phyloP scores from a whole-genome alignment of 2,888 invertebrate species.

The Drosophila percnosoma region DNA sequence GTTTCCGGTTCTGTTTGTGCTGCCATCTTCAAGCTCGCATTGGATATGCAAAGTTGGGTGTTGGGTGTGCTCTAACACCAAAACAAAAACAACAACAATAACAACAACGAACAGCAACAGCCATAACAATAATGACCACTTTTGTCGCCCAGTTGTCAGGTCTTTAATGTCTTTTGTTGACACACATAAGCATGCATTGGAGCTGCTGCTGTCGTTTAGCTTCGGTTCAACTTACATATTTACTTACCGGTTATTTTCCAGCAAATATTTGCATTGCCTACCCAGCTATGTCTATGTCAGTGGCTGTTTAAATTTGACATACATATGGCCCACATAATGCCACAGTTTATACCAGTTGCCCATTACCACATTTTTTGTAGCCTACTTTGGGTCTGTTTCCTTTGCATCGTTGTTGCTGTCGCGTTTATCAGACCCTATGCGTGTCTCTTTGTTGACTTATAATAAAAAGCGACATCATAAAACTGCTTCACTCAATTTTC shows the following conservation, averaged over 20 bases:
- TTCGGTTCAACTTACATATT: slow-evolving; percentile 58
- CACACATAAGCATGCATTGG: slow-evolving; percentile 12
- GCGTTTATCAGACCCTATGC: slow-evolving; percentile 28
- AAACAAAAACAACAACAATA: slow-evolving; percentile 19
- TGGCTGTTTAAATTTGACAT: slow-evolving; percentile 50
- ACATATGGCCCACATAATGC: slow-evolving; percentile 7
- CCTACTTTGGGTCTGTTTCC: slow-evolving; percentile 31
- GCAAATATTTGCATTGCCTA: slow-evolving; percentile 66
- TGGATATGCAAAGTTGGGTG: slow-evolving; percentile 42
- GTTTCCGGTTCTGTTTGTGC: slow-evolving; percentile 31
- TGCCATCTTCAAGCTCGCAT: slow-evolving; percentile 3
- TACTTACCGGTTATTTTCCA: slow-evolving; percentile 65
- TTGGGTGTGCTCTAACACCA: slow-evolving; percentile 46
- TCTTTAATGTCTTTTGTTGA: slow-evolving; percentile 41
- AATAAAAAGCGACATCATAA: slow-evolving; percentile 57
- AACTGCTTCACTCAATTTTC: slow-evolving; percentile 63
- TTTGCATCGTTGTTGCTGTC: slow-evolving; percentile 9
- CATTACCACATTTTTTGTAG: slow-evolving; percentile 9
- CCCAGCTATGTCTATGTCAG: slow-evolving; percentile 42
- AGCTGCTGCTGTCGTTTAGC: slow-evolving; percentile 10
- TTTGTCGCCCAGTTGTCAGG: slow-evolving; percentile 34
- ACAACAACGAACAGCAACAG: slow-evolving; percentile 15
- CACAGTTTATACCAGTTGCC: neutral
- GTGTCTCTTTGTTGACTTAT: slow-evolving; percentile 51
- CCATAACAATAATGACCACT: slow-evolving; percentile 46